These are phyloP conservation scores for Semaprochilodus insignis DNA, from an alignment of 2,797 vertebrate species.

Conservation along the genomic window DNA sequence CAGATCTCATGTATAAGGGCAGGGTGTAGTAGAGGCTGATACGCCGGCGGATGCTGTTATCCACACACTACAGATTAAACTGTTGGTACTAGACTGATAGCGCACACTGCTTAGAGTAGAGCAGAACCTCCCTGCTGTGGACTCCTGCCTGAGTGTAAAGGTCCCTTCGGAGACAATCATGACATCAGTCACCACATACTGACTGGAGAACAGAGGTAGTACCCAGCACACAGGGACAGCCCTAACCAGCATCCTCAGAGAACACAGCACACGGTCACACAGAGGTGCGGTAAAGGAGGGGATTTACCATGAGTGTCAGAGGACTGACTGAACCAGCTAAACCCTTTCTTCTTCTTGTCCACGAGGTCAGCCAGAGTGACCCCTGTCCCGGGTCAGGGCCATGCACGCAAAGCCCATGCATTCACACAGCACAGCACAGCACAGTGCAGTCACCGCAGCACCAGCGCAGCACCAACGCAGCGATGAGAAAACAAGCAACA, in stretches of 20 bases:
- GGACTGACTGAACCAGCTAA: slow-evolving; percentile 95
- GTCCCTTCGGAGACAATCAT: no score
- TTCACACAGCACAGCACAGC: slow-evolving; percentile 72
- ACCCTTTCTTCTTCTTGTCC: slow-evolving; percentile 97
- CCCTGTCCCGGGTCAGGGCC: slow-evolving; percentile 87
- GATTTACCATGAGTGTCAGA: slow-evolving; percentile 97
- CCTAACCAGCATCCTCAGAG: neutral
- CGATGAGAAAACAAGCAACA: slow-evolving; percentile 77
- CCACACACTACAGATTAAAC: no score
- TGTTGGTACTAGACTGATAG: no score
- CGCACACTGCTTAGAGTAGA: no score
- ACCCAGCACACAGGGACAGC: neutral
- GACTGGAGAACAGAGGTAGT: no score
- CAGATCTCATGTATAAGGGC: no score
- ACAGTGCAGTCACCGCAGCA: slow-evolving; percentile 53
- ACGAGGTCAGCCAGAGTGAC: slow-evolving; percentile 96
- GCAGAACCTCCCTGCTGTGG: no score
- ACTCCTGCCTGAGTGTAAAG: no score
- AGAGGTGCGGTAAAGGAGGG: slow-evolving; percentile 64
- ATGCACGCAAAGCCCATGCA: slow-evolving; percentile 84
- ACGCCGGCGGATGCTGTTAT: no score
- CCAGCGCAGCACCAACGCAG: slow-evolving; percentile 63
- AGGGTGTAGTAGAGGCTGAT: no score
- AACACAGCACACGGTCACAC: neutral
- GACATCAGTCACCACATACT: no score